A percentile compares a stretch with the other conserved stretches of the same genome.
Evolutionary conservation across 1,140 invertebrate genomes (phyloP).

Genomic region (Radopholus similis): DNA sequence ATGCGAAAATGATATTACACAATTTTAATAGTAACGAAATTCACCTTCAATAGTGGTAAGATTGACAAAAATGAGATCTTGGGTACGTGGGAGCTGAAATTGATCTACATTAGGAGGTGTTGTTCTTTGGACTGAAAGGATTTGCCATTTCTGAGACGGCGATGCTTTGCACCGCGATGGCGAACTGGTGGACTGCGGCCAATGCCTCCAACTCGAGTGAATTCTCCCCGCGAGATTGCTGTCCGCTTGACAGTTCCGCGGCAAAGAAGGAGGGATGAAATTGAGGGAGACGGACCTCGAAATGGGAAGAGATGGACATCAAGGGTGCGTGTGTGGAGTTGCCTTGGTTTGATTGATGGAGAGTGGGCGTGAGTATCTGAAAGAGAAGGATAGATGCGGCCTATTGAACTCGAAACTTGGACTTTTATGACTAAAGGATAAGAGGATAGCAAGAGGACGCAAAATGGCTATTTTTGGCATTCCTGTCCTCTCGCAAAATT

Average conservation of each 20-base stretch:
- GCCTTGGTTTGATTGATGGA: too few species aligned
- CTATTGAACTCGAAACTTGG: too few species aligned
- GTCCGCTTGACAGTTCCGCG: background rate
- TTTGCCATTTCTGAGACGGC: slow-evolving; percentile 56
- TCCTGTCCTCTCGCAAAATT: too few species aligned
- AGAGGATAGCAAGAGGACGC: too few species aligned
- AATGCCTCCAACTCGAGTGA: slow-evolving; percentile 55
- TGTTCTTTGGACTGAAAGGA: background rate
- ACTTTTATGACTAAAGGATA: too few species aligned
- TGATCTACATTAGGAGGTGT: background rate
- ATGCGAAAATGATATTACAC: background rate
- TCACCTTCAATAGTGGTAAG: slow-evolving; percentile 57
- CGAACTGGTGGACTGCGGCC: slow-evolving; percentile 58
- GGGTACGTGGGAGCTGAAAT: slow-evolving; percentile 43
- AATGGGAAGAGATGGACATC: background rate
- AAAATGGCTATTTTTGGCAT: too few species aligned
- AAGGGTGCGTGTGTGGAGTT: too few species aligned
- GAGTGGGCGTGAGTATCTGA: background rate
- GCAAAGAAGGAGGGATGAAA: background rate
- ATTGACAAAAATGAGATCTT: slow-evolving; percentile 58
- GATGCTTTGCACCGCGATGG: slow-evolving; percentile 51
- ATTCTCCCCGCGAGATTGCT: slow-evolving; percentile 44
- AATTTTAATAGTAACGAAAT: slow-evolving; percentile 1
- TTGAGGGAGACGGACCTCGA: background rate
- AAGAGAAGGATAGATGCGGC: background rate